Percentiles rank a stretch among this genome's conserved stretches.
phyloP scores from a whole-genome alignment of 2,888 invertebrate species.

The Andricus curvator region DNA sequence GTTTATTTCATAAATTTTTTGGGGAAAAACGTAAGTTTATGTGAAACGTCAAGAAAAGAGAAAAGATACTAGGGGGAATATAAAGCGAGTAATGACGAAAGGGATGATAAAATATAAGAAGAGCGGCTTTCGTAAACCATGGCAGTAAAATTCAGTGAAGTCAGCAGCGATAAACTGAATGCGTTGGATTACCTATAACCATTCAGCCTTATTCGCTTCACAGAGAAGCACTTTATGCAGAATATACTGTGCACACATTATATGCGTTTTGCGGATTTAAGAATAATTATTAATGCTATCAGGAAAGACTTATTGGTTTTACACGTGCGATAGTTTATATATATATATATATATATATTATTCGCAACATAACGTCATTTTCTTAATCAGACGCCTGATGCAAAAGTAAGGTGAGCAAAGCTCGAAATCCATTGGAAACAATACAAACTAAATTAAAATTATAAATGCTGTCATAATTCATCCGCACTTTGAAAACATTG shows the following conservation, averaged over 20 bases:
- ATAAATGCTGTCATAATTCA: too few species aligned
- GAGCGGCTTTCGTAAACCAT: constrained; percentile 14
- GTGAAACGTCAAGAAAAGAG: not conserved
- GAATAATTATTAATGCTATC: not conserved
- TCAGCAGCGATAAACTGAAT: constrained; percentile 57
- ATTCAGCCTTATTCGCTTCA: constrained; percentile 32
- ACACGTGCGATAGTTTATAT: not conserved
- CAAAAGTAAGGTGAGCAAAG: too few species aligned
- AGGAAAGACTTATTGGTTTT: not conserved
- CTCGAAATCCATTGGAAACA: too few species aligned
- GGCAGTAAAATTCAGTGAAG: constrained; percentile 53
- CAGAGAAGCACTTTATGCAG: not conserved
- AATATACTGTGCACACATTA: constrained; percentile 39
- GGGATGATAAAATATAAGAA: constrained; percentile 1
- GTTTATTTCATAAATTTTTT: too few species aligned
- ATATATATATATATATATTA: not conserved
- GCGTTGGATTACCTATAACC: constrained; percentile 46
- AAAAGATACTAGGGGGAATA: constrained; percentile 26
- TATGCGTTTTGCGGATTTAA: constrained; percentile 9
- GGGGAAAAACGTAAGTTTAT: not conserved
- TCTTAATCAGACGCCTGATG: too few species aligned
- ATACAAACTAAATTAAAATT: too few species aligned
- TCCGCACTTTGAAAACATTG: too few species aligned
- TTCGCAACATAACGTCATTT: not conserved
- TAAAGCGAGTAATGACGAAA: constrained; percentile 39